Base-by-base conservation (phyloP, 2,113 vertebrate species). In the Anhinga anhinga region DNA sequence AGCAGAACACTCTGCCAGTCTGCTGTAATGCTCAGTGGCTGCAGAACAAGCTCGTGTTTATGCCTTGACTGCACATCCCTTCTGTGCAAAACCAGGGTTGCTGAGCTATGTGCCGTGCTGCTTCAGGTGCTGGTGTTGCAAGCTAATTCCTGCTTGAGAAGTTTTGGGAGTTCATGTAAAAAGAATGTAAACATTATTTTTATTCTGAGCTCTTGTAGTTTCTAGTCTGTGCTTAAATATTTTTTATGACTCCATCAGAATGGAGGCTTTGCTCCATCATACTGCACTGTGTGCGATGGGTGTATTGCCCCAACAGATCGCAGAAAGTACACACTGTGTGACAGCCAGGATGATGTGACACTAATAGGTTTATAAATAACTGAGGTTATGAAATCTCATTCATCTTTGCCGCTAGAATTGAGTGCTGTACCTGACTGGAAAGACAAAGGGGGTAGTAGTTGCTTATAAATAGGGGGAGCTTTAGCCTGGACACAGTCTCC, bases 161-260 rank as follows among this genome's bases (percentile, higher is more conserved):
- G 45, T 56, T 69, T 36, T 5, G 19, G 22, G 36, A 15, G 36
- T 25, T 69, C 17, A 12, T 8, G 14, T 40, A 23, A 58, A n/a
- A 69, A 18, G 49, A 45, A 70, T 32, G 23, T 12, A 47, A 77
- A n/a, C 9, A 7, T 61, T 42, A 15, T 40, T 71, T 44, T 70
- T 72, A 30, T 26, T 67, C 3, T 0, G 0, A 34, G 36, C 45
- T 81, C 42, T 2, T 2, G 0, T 5, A 11, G 52, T 74, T 88
- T 23, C 45, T 52, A 29, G 20, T 63, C 27, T 38, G 20, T 55
- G 32, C 38, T 86, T 66, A 44, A 74, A 4, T 53, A 20, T 83
- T 84, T 73, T 59, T 52, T 38, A 23, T 1, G 4, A n/a, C 36
- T 69, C 15, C 34, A 7, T 44, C 4, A 2, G 85, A n/a, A 45